These are phyloP conservation scores for Platyura marginata DNA, from an alignment of 1,140 invertebrate genomes.

Conservation along the genomic window DNA sequence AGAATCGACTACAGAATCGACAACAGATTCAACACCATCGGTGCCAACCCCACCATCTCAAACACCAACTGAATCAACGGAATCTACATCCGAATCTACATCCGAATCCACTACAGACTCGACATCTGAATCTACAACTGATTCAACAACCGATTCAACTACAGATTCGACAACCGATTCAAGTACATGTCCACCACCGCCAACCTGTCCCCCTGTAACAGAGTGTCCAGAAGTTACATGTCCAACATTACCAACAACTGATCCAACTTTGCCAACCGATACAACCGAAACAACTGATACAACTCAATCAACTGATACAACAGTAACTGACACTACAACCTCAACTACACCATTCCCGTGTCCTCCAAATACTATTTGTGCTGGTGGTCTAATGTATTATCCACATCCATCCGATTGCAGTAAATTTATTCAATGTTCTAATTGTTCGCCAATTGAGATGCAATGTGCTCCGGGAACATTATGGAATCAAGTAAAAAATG, in stretches of 20 bases:
- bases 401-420: not conserved
- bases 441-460: not conserved
- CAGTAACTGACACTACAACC: no score
- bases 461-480: not conserved
- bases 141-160: not conserved
- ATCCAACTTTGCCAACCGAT: no score
- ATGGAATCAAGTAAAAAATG: not conserved
- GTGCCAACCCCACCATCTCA: no score
- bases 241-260: not conserved
- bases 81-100: not conserved
- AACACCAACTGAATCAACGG: not conserved
- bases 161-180: not conserved
- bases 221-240: not conserved
- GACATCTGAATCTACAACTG: not conserved
- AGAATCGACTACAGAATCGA: no score
- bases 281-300: no score
- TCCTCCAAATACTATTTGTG: no score
- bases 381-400: not conserved
- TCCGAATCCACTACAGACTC: not conserved
- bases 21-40: no score
- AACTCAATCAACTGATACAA: no score
- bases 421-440: not conserved
- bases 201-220: not conserved
- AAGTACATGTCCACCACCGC: not conserved
- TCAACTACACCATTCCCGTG: no score